Conservation (phyloP, 2,113 vertebrate species). For the Lichenostomus cassidix region DNA sequence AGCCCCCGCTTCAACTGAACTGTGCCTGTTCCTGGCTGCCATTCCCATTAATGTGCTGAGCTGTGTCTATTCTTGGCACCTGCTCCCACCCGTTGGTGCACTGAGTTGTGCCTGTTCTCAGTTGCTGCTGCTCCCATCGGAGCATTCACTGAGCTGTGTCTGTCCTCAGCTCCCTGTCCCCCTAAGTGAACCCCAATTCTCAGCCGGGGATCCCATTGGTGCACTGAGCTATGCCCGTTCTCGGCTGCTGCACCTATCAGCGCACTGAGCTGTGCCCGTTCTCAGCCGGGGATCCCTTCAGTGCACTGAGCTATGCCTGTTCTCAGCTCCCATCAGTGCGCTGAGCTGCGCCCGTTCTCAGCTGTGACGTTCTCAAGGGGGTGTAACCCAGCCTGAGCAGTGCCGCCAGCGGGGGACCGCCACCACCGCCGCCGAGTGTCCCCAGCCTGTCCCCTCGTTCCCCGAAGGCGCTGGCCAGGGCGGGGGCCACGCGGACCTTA, state of each 20-base stretch:
- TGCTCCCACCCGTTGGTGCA: too few relatives aligned
- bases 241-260: not conserved
- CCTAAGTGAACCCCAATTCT: too few relatives aligned
- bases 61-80: not conserved
- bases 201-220: not conserved
- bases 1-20: not conserved
- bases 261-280: not conserved
- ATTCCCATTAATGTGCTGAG: not conserved
- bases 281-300: not conserved
- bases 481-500: not conserved
- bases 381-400: not conserved
- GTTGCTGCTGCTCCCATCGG: too few relatives aligned
- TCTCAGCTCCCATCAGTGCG: not conserved
- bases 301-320: not conserved
- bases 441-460: not conserved
- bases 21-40: not conserved
- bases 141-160: too few relatives aligned
- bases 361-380: not conserved
- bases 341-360: not conserved
- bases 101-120: too few relatives aligned
- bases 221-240: not conserved
- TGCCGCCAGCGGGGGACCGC: too few relatives aligned
- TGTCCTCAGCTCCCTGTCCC: too few relatives aligned
- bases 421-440: not conserved
- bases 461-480: not conserved